phyloP scores from a whole-genome alignment of 1,140 invertebrate genomes.

The Neodiprion pinetum region DNA sequence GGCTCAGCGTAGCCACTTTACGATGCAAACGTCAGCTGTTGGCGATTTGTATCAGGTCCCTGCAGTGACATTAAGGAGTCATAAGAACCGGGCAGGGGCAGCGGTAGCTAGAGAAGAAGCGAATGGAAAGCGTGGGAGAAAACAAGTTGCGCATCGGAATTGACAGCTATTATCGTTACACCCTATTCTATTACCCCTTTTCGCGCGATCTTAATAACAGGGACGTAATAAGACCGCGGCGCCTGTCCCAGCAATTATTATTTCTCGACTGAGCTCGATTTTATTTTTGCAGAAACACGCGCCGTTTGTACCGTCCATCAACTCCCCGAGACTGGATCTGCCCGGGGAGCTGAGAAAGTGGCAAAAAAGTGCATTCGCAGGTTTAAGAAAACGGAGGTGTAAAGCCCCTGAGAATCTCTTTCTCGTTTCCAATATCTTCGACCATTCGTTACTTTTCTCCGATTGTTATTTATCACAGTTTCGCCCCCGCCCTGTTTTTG shows the following conservation, averaged over 20 bases:
- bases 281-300: too few species aligned
- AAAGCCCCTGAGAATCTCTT: background rate
- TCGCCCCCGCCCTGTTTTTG: background rate
- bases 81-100: background rate
- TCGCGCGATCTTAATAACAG: too few species aligned
- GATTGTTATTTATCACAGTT: constrained; percentile 13
- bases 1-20: background rate
- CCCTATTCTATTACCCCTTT: background rate
- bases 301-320: too few species aligned
- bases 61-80: background rate
- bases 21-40: constrained; percentile 4
- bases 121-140: background rate
- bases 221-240: too few species aligned
- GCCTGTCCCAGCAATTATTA: too few species aligned
- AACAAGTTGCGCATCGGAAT: background rate
- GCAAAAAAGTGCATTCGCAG: background rate
- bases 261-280: too few species aligned
- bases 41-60: background rate
- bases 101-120: background rate
- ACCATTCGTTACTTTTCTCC: constrained; percentile 6
- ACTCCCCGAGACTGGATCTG: too few species aligned
- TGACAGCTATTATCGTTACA: background rate
- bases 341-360: too few species aligned
- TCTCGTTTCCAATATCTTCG: background rate
- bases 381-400: background rate